These are phyloP conservation scores for Holacanthus passer DNA, from an alignment of 2,113 vertebrate species.

Conservation along the genomic window DNA sequence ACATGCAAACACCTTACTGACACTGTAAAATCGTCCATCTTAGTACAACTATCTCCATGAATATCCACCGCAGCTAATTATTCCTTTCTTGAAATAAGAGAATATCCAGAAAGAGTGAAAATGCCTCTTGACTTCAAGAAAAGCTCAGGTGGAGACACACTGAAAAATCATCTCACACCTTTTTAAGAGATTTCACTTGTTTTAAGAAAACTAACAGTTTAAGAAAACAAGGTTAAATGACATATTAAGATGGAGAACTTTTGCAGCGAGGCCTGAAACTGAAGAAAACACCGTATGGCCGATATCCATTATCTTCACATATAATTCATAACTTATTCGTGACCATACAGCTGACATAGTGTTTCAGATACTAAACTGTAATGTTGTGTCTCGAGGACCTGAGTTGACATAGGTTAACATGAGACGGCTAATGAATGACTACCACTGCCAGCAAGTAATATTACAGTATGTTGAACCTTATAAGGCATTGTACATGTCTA, in stretches of 20 bases:
- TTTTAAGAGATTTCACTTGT: conserved; percentile 15
- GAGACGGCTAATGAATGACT: conserved; percentile 59
- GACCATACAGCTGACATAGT: conserved; percentile 26
- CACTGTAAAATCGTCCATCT: conserved; percentile 61
- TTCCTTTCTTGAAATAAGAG: conserved; percentile 17
- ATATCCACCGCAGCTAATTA: conserved; percentile 1
- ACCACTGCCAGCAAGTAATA: conserved; percentile 42
- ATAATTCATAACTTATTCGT: conserved; percentile 19
- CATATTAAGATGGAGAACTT: conserved; percentile 47
- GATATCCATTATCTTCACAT: conserved; percentile 22
- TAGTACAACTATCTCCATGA: conserved; percentile 17
- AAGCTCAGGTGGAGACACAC: conserved; percentile 2
- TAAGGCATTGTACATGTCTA: conserved; percentile 75
- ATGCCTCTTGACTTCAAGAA: conserved; percentile 20
- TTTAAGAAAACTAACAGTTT: neutral
- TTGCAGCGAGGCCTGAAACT: conserved; percentile 40
- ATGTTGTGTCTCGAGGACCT: conserved; percentile 68
- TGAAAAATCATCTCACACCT: conserved; percentile 11
- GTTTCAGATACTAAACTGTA: conserved; percentile 43
- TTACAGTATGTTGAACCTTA: conserved; percentile 65
- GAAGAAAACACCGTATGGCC: conserved; percentile 31
- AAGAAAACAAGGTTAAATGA: conserved; percentile 13
- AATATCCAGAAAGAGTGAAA: neutral
- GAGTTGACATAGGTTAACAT: conserved; percentile 71
- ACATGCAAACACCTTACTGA: conserved; percentile 80